Evolutionary conservation across 2,797 vertebrate species (phyloP), one percentile per base, ranked within the genome.

Genomic region (Urocyon cinereoargenteus): DNA sequence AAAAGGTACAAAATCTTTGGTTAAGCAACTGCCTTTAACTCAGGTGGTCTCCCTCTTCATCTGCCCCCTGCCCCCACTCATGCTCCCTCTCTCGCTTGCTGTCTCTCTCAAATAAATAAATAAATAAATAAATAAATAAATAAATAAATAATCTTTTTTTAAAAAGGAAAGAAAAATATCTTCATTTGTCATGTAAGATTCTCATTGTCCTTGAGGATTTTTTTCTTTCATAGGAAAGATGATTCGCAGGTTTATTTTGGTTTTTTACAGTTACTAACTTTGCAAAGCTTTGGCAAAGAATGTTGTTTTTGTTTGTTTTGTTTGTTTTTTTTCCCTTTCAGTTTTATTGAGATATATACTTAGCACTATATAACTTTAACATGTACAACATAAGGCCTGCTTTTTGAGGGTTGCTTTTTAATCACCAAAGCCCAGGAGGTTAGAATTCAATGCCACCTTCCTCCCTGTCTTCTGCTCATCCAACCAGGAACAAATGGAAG

Each of bases 171-270:
- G 49, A 79, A 88, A 93, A 85, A 61, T 66, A 36, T 66, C 14
- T 93, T 86, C 36, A 53, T 55, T 81, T 59, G 24, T 91, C 55
- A 55, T 26, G 53, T 34, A 24, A 84, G 61, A 64, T 34, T 94
- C 88, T 81, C 28, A 40, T 18, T 55, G 4, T 15, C 31, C 49
- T 77, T 26, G 28, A 53, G 2, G 10, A 40, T 81, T n/a, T 66
- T 84, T 90, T 45, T 49, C 72, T 81, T 89, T 82, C 14, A 57
- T 1, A 91, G 59, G n/a, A 90, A 77, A 95, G 53, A 34, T 14
- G 75, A 77, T 34, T 79, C 40, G 81, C 13, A 92, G 10, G 14
- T 70, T 90, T 75, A 45, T 95, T 96, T 90, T 86, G 8, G 24
- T 95, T 90, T 90, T 77, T 55, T 59, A 90, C 61, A 82, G n/a